phyloP scores from a whole-genome alignment of 2,888 invertebrate species.

The Cheilosia vulpina region DNA sequence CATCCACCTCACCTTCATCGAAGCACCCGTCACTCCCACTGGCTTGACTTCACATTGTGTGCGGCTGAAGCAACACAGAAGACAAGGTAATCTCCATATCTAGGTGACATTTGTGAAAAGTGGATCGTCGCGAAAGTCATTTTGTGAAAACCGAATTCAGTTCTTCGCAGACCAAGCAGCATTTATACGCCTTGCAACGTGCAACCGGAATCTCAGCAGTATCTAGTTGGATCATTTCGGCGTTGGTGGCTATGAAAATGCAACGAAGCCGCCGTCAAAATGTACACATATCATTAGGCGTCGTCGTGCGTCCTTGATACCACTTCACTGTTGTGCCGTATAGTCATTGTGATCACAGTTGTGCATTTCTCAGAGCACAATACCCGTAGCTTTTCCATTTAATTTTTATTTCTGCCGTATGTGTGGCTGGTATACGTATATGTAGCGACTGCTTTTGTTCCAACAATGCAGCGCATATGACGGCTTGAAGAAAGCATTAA shows the following conservation, averaged over 20 bases:
- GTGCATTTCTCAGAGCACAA: slow-evolving; percentile 59
- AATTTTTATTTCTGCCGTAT: slow-evolving; percentile 1
- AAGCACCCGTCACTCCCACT: background rate
- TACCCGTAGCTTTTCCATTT: slow-evolving; percentile 35
- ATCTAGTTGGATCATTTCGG: slow-evolving; percentile 13
- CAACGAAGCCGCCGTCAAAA: slow-evolving; percentile 51
- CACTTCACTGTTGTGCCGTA: slow-evolving; percentile 49
- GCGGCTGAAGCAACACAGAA: slow-evolving; percentile 12
- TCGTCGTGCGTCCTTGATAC: slow-evolving; percentile 66
- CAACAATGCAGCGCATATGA: slow-evolving; percentile 51
- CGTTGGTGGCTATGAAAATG: slow-evolving; percentile 3
- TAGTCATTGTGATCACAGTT: slow-evolving; percentile 36
- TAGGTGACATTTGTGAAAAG: slow-evolving; percentile 64
- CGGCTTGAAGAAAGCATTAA: slow-evolving; percentile 66
- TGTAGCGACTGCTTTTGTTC: slow-evolving; percentile 50
- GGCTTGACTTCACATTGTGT: too few species aligned
- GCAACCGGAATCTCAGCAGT: slow-evolving; percentile 38
- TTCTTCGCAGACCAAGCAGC: slow-evolving; percentile 36
- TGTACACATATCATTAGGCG: slow-evolving; percentile 66
- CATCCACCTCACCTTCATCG: background rate
- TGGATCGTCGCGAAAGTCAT: slow-evolving; percentile 70
- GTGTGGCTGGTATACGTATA: background rate
- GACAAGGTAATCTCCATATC: slow-evolving; percentile 61
- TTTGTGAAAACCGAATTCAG: slow-evolving; percentile 60
- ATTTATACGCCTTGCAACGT: slow-evolving; percentile 1